These are phyloP conservation scores for Catalaphyllia jardinei DNA, from an alignment of 64 coral and sea anemone species.

Conservation along the genomic window DNA sequence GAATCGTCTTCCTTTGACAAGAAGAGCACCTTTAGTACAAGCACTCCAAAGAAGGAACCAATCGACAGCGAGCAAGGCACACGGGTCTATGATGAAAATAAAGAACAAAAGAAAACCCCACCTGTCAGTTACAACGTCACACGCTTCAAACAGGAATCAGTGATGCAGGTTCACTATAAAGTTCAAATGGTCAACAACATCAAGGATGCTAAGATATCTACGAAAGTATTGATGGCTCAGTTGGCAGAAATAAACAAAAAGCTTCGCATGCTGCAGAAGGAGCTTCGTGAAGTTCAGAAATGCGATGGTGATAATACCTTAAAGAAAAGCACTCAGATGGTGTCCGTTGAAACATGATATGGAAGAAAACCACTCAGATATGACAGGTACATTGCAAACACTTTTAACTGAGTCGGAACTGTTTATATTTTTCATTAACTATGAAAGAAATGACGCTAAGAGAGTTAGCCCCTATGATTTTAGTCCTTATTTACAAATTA, in stretches of 20 bases:
- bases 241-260: slow-evolving; percentile 29
- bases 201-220: slow-evolving; percentile 1
- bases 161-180: not conserved
- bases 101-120: not conserved
- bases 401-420: too few species aligned
- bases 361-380: too few species aligned
- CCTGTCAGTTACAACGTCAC: not conserved
- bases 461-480: too few species aligned
- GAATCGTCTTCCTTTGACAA: not conserved
- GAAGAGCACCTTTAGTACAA: not conserved
- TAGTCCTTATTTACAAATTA: too few species aligned
- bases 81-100: too few species aligned
- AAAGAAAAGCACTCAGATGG: not conserved
- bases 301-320: not conserved
- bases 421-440: too few species aligned
- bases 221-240: not conserved
- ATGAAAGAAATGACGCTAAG: too few species aligned
- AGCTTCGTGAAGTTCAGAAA: not conserved
- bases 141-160: not conserved
- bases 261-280: not conserved
- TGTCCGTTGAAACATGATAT: not conserved
- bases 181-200: not conserved
- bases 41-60: not conserved
- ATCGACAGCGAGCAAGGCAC: not conserved
- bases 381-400: too few species aligned